Percentiles rank a stretch among this genome's conserved stretches.
Conservation (phyloP, 2,888 invertebrate genomes). For the Allygus modestus region DNA sequence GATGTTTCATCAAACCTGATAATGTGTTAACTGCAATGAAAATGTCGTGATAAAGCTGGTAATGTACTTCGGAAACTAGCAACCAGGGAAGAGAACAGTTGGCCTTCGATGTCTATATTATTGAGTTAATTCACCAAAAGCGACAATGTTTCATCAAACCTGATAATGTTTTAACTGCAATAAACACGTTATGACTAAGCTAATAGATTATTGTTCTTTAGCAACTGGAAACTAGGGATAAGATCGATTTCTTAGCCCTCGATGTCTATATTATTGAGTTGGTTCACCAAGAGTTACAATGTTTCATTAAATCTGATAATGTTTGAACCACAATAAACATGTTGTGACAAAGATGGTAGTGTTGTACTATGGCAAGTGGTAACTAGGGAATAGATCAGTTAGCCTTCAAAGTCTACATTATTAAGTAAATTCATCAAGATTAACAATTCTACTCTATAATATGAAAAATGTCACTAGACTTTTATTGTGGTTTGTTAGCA, state of each 20-base stretch:
- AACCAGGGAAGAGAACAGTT: constrained; percentile 25
- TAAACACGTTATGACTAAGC: background rate
- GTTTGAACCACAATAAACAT: too few species aligned
- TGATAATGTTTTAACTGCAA: background rate
- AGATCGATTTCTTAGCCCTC: constrained; percentile 2
- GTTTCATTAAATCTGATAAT: background rate
- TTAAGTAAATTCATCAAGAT: too few species aligned
- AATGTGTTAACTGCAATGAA: background rate
- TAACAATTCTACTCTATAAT: too few species aligned
- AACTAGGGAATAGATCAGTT: too few species aligned
- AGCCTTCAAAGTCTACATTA: too few species aligned
- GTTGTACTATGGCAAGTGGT: too few species aligned
- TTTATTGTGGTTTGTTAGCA: too few species aligned
- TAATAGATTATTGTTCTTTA: too few species aligned
- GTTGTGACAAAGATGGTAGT: too few species aligned
- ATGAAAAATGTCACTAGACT: too few species aligned
- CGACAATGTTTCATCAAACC: background rate
- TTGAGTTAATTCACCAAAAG: constrained; percentile 7
- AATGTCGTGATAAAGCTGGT: background rate
- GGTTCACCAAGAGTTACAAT: background rate
- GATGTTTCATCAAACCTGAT: background rate
- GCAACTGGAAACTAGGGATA: constrained; percentile 37
- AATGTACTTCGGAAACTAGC: too few species aligned
- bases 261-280: constrained; percentile 49
- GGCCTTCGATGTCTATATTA: constrained; percentile 32